Base-by-base conservation (phyloP, 1,140 invertebrate genomes). In the Arion vulgaris region DNA sequence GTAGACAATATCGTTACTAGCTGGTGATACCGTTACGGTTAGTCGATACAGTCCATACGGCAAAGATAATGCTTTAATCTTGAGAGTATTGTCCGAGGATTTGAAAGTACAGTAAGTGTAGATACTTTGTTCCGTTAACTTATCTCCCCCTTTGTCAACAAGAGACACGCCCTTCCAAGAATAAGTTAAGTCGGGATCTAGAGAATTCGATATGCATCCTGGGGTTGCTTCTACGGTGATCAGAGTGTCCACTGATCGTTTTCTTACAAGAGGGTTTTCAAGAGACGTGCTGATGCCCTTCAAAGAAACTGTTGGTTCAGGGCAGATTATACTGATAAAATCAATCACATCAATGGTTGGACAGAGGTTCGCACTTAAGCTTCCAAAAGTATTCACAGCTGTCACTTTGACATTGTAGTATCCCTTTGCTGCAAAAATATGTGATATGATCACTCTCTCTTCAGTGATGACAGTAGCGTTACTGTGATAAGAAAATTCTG, bases 41-140 rank as follows among this genome's bases (percentile, higher is more conserved):
- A 91, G 85, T 38, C 78, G 83, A 80, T 91, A 92, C 15, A 87
- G 68, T n/a, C 91, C 91, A 81, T 88, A 92, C 4, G 85, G 81
- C 13, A 92, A 82, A n/a, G 86, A 83, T 15, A 88, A 83, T 32
- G 85, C 72, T 11, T 87, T 84, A n/a, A 91, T 85, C 4, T 41
- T 79, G 38, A 91, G 87, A 0, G 85, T 86, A 36, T 81, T 85
- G 32, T 86, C 80, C 13, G 0, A 36, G 0, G 75, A 73, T 74
- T 88, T 84, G 23, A 86, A 80, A 19, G 49, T 51, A 85, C 91
- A 92, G 15, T 91, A 85, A 19, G 84, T 83, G 19, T 86, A 83
- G 36, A 88, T 85, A 17, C 86, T 88, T 49, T 82, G 86, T 79
- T 88, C 85, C 11, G 82, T 82, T 28, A 68, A 28, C 17, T 80